Percentiles rank a stretch among this genome's conserved stretches.
Evolutionary conservation across 2,888 invertebrate genomes (phyloP).

Genomic region (Alitta virens): DNA sequence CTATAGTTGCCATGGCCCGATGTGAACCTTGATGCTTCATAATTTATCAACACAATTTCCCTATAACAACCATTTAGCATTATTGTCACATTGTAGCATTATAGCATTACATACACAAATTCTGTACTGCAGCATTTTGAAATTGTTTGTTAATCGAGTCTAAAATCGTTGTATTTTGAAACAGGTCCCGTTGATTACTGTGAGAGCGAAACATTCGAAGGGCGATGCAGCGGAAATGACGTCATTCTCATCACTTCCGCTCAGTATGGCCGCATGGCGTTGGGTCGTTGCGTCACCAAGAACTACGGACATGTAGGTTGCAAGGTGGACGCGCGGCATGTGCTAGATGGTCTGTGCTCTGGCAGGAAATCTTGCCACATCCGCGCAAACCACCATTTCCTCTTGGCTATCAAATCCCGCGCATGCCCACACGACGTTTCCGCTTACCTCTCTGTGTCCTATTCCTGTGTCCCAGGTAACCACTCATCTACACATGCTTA

Average conservation of each 20-base stretch:
- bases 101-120: no score
- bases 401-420: constrained; percentile 1
- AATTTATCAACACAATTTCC: no score
- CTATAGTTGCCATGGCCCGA: no score
- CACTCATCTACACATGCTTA: no score
- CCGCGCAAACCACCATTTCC: neutral
- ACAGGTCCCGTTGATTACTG: constrained; percentile 6
- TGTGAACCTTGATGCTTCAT: no score
- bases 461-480: constrained; percentile 25
- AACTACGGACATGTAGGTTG: constrained; percentile 27
- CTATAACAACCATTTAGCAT: no score
- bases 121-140: no score
- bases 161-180: no score
- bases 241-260: constrained; percentile 14
- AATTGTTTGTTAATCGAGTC: no score
- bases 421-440: constrained; percentile 30
- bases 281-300: constrained; percentile 26
- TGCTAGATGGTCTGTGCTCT: constrained; percentile 23
- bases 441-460: constrained; percentile 22
- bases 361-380: constrained; percentile 23
- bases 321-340: constrained; percentile 15
- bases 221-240: constrained; percentile 6
- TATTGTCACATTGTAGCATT: no score
- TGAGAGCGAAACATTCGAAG: constrained; percentile 11
- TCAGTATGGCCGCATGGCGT: constrained; percentile 9